Evolutionary conservation across 2,888 invertebrate genomes (phyloP).

Genomic region (Cylloceria caligata): DNA sequence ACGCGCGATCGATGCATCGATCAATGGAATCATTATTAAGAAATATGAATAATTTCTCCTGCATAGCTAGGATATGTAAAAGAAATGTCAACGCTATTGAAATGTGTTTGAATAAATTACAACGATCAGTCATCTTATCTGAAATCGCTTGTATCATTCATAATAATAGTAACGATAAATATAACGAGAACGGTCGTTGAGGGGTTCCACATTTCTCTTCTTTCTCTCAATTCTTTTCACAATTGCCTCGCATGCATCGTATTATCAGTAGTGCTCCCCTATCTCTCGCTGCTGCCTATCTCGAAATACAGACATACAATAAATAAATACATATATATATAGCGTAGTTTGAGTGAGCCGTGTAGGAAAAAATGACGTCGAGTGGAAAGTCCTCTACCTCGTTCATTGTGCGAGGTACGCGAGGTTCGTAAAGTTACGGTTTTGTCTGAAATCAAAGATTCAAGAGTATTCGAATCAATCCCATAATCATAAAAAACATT

Average conservation of each 20-base stretch:
- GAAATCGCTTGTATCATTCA: slow-evolving; percentile 36
- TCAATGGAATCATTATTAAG: too few species aligned
- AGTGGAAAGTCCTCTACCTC: slow-evolving; percentile 54
- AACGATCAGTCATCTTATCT: not conserved
- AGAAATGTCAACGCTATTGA: too few species aligned
- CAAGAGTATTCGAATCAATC: not conserved
- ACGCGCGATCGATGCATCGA: too few species aligned
- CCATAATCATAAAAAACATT: too few species aligned
- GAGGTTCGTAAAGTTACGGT: not conserved
- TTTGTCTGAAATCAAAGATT: not conserved
- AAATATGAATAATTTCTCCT: too few species aligned
- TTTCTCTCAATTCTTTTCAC: slow-evolving; percentile 30
- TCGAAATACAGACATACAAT: slow-evolving; percentile 29
- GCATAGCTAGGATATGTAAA: too few species aligned
- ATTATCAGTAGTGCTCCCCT: slow-evolving; percentile 45
- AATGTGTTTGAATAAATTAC: not conserved
- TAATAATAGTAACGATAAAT: slow-evolving; percentile 62
- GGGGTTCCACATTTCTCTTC: slow-evolving; percentile 4
- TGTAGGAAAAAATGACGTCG: slow-evolving; percentile 39
- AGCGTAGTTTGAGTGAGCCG: slow-evolving; percentile 28
- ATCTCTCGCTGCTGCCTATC: slow-evolving; percentile 25
- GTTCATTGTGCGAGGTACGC: not conserved
- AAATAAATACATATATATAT: slow-evolving; percentile 40
- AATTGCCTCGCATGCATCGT: slow-evolving; percentile 29
- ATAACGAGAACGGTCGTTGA: slow-evolving; percentile 43